Base-by-base conservation (phyloP, 2,113 vertebrate genomes). In the Forbesichthys papilliferus region DNA sequence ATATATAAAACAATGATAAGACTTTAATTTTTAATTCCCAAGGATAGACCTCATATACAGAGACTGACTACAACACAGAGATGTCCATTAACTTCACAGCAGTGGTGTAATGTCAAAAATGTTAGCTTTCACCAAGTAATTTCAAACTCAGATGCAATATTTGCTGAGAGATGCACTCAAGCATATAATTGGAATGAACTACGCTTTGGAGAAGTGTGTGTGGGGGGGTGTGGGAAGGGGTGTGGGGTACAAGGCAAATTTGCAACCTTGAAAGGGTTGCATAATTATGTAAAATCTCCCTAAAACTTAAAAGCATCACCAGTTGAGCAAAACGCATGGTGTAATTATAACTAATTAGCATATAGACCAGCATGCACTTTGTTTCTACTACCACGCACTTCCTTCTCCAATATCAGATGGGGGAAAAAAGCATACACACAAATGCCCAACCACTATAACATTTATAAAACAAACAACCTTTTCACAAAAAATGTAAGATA, bases 311-410 rank as follows among this genome's bases (percentile, higher is more conserved):
- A 49, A 49, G 34, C 53, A 51, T 60, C 52, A 7, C n/a, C 67
- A 14, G 27, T 42, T 58, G 14, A 57, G 7, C 61, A 51, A 47
- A 46, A 64, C 34, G 54, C 61, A 64, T 20, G 14, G 46, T 64
- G n/a, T 54, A 64, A 71, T 71, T 71, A 71, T 49, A 64, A 58
- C 27, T 58, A 46, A 71, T 58, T 58, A 51, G 46, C n/a, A 49
- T 56, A 61, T 14, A 53, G 46, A 13, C 61, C 53, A 57, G 56
- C 61, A 48, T 36, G 48, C 46, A 56, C 33, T 36, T 20, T 27
- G 13, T 2, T 53, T 11, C 13, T 61, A n/a, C 2, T 13, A 11
- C 48, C 12, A 51, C 48, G 8, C 10, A 51, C 48, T 13, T 51
- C 48, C 48, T 51, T 11, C 48, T 51, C 48, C 48, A 9, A 51